phyloP scores from a whole-genome alignment of 2,888 invertebrate genomes.

The Molanna angustata region DNA sequence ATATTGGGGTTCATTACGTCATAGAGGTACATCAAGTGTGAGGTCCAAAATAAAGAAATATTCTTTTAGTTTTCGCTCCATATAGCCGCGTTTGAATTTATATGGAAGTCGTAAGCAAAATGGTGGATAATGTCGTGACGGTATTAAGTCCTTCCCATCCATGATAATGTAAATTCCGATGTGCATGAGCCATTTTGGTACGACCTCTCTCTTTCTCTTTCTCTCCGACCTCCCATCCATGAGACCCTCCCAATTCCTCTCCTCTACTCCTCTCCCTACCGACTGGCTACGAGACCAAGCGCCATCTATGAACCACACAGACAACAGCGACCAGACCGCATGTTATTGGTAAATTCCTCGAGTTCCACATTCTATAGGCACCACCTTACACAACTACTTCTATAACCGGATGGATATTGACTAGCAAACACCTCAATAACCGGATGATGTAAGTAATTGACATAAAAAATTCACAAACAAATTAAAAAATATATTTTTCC shows the following conservation, averaged over 20 bases:
- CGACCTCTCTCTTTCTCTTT: conserved; percentile 4
- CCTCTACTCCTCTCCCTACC: background rate
- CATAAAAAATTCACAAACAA: no score
- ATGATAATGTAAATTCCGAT: conserved; percentile 30
- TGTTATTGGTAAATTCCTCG: conserved; percentile 32
- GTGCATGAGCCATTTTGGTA: conserved; percentile 18
- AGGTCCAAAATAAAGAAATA: no score
- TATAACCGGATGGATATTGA: no score
- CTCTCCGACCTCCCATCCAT: background rate
- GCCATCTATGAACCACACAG: background rate
- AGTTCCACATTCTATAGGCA: no score
- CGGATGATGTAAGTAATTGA: no score
- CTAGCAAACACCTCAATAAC: no score
- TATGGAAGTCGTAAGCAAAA: conserved; percentile 3
- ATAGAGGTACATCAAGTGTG: no score
- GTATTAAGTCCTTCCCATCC: conserved; percentile 26
- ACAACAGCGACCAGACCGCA: conserved; percentile 12
- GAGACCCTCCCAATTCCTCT: conserved; percentile 1
- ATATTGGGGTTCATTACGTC: no score
- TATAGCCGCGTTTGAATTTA: no score
- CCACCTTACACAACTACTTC: no score
- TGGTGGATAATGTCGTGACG: conserved; percentile 7
- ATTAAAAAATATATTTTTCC: no score
- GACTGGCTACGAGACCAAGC: background rate
- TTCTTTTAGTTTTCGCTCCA: no score